Base-by-base conservation (phyloP, 2,113 vertebrate genomes). In the Plecotus auritus region DNA sequence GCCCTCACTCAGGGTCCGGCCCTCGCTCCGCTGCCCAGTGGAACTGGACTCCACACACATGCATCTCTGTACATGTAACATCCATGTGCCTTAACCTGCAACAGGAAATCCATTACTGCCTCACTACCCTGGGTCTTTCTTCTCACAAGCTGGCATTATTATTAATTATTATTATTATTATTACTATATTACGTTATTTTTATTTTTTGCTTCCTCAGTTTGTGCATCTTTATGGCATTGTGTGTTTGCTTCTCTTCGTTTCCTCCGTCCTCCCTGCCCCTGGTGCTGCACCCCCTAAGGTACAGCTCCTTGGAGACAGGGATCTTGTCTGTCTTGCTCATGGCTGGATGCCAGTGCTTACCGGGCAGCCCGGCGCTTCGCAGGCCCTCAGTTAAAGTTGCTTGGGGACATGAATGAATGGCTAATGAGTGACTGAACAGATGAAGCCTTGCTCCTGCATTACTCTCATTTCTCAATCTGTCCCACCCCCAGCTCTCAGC, bases 11-110 rank as follows among this genome's bases (percentile, higher is more conserved):
- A 77, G 35, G 42, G 26, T 18, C 13, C 22, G 22, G 7, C n/a
- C n/a, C 10, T 32, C 42, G 66, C 13, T 20, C 12, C 0, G 3
- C 23, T 45, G 35, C 35, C 32, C 67, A 13, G 67, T 14, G 82
- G 30, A 67, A n/a, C 1, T 32, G n/a, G 49, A 23, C 56, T 67
- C 37, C 7, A 2, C 7, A 30, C 5, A 7, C 17, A 0, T 2
- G 1, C 37, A 4, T 7, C 54, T n/a, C 84, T 20, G 26, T 23
- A 13, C 54, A 9, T 4, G 10, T 9, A 42, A 30, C 35, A 30
- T 59, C 73, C 2, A 11, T 3, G 18, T 8, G 42, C 14, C 0
- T 51, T 51, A 9, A 42, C n/a, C 28, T 37, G 45, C 45, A 9
- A 3, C 28, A n/a, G 42, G 74, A 54, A 91, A 42, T 47, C 45